Evolutionary conservation across 2,888 invertebrate species (phyloP), one percentile per base, ranked within the genome.

Genomic region (Brassicogethes aeneus): DNA sequence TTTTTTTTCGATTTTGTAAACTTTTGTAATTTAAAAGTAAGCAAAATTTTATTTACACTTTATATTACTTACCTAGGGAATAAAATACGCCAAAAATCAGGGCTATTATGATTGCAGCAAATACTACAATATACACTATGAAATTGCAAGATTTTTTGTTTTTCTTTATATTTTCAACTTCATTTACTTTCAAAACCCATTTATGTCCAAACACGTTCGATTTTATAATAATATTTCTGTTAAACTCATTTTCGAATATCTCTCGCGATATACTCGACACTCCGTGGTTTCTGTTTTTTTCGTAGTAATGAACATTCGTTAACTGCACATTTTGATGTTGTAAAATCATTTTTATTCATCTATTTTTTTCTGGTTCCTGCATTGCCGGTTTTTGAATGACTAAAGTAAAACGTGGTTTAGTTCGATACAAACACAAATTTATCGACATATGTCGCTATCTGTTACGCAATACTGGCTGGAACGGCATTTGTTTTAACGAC

Each of bases 101-200:
- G 0, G 61, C 64, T 5, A 61, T 38, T 2, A 61, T 17, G 2
- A 64, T 52, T 42, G 60, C 61, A 17, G 50, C 50, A 44, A 59
- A 57, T 30, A 62, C 61, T 31, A 56, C 45, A 16, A 62, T 40
- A 44, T 61, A 65, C 16, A 58, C 46, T 14, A 57, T 42, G 13
- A 59, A 16, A 39, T 43, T 53, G 44, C 17, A 23, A 7, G 5
- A 40, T 38, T 40, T 47, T 13, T 35, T 36, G 34, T 17, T n/a
- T 33, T 41, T 42, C 16, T 34, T 36, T 16, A 41, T 5, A 12
- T 39, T 45, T 15, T 47, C 16, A 16, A 43, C 49, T 43, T 67
- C 65, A 50, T 67, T 67, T 17, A 68, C 59, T 45, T 61, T 62
- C 42, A 67, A 42, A n/a, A 67, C 61, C 65, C 66, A 67, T 45